Evolutionary conservation across 2,888 invertebrate genomes (phyloP).

Genomic region (Pilophorus perplexus): DNA sequence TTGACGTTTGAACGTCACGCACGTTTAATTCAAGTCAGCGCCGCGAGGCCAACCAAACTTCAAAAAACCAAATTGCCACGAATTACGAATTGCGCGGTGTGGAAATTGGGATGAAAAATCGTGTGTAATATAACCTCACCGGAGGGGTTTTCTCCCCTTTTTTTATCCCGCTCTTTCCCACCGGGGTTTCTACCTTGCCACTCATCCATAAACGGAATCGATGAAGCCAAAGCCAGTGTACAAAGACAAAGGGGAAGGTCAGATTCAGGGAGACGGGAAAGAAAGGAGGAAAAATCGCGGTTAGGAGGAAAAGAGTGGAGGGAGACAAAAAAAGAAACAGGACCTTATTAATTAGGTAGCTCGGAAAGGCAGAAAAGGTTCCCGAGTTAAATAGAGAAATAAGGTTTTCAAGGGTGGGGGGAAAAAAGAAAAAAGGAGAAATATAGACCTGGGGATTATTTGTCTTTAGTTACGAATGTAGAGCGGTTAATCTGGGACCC

Average conservation of each 20-base stretch:
- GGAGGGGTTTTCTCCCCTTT: neutral
- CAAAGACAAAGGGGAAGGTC: constrained; percentile 14
- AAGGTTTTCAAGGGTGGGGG: no score
- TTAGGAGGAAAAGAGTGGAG: no score
- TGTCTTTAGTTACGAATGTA: constrained; percentile 37
- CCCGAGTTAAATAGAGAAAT: constrained; percentile 30
- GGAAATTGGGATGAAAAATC: neutral
- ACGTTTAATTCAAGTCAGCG: no score
- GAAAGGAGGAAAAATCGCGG: neutral
- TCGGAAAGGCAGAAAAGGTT: neutral
- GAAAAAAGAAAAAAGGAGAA: constrained; percentile 29
- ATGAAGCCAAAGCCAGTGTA: constrained; percentile 1
- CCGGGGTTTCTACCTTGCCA: no score
- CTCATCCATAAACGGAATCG: constrained; percentile 13
- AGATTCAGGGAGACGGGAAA: neutral
- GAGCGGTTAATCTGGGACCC: constrained; percentile 31
- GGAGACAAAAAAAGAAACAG: no score
- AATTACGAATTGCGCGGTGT: no score
- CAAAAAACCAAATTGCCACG: no score
- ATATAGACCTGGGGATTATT: constrained; percentile 30
- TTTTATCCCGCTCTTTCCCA: neutral
- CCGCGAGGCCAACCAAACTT: no score
- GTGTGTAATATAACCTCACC: neutral
- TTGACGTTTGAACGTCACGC: no score
- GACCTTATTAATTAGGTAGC: constrained; percentile 29